Evolutionary conservation across 2,113 vertebrate species (phyloP).

Genomic region (Siniperca chuatsi): DNA sequence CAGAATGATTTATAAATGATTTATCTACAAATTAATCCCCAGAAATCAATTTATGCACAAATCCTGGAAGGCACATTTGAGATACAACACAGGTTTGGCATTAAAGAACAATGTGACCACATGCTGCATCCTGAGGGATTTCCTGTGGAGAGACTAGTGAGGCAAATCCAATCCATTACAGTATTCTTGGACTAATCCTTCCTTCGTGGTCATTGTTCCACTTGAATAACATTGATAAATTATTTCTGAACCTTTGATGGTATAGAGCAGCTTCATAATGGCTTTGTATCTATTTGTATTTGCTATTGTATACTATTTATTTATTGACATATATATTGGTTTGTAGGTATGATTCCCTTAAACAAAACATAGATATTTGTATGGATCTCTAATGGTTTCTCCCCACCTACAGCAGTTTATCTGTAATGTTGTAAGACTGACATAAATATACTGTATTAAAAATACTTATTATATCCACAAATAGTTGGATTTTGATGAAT

Average conservation of each 20-base stretch:
- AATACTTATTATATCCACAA: neutral
- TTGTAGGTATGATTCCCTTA: neutral
- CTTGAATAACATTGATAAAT: constrained; percentile 69
- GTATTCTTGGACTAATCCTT: constrained; percentile 74
- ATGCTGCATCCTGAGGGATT: constrained; percentile 66
- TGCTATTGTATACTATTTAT: constrained; percentile 1
- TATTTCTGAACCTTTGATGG: constrained; percentile 59
- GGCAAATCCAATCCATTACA: constrained; percentile 74
- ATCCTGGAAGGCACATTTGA: constrained; percentile 13
- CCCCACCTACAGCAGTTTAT: too few species aligned
- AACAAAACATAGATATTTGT: neutral
- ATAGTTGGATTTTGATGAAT: neutral
- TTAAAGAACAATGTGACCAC: constrained; percentile 57
- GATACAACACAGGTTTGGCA: constrained; percentile 24
- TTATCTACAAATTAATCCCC: constrained; percentile 23
- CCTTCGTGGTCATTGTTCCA: constrained; percentile 69
- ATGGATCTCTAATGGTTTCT: neutral
- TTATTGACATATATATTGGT: neutral
- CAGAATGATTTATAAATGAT: neutral
- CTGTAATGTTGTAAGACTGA: neutral
- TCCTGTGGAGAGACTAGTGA: constrained; percentile 67
- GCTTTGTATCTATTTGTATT: constrained; percentile 15
- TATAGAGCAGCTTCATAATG: constrained; percentile 14
- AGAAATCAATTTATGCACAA: constrained; percentile 28
- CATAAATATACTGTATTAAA: neutral